Evolutionary conservation across 2,888 invertebrate species (phyloP), one percentile per base, ranked within the genome.

Genomic region (Andrena camellia): DNA sequence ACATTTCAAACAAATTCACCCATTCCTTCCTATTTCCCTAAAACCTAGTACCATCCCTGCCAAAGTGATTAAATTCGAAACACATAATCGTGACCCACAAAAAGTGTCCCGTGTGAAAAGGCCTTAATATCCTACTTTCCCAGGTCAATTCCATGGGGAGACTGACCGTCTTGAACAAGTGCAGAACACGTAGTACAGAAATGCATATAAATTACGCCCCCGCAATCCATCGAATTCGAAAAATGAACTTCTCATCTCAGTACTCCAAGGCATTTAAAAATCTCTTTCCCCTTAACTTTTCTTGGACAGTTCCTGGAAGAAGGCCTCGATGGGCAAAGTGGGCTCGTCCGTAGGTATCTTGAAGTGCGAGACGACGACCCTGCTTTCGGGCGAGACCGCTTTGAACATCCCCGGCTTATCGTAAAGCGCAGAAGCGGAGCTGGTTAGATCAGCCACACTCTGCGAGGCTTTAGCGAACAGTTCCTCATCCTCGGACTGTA

Each of bases 261-360:
- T 20, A 8, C 23, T 23, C 33, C 20, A n/a, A 54, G 54, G 2
- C 7, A 68, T 3, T 50, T 3, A 33, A 20, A 50, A 8, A 0
- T 4, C 7, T 8, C 17, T 1, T 10, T 6, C n/a, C 23, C 60
- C 8, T 95, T 95, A 92, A 93, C 95, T 95, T 93, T 95, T 96
- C 93, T 95, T 96, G 87, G 96, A 96, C 66, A 97, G 92, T 91
- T 97, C 96, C 23, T 97, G 96, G 92, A 97, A 97, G 94, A 97
- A 97, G 0, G 97, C 97, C 94, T 97, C 97, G 83, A 97, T 97
- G 0, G 97, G 97, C 68, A 97, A 94, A 71, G 97, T 97, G 0
- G 97, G 97, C 91, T 97, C 97, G 86, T 97, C 97, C 0, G 97
- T 97, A 0, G 96, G 96, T 93, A 97, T 96, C 29, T 97, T 97